Percentiles rank a stretch among this genome's conserved stretches.
Evolutionary conservation across 2,888 invertebrate genomes (phyloP).

Genomic region (Rotaria macrura): DNA sequence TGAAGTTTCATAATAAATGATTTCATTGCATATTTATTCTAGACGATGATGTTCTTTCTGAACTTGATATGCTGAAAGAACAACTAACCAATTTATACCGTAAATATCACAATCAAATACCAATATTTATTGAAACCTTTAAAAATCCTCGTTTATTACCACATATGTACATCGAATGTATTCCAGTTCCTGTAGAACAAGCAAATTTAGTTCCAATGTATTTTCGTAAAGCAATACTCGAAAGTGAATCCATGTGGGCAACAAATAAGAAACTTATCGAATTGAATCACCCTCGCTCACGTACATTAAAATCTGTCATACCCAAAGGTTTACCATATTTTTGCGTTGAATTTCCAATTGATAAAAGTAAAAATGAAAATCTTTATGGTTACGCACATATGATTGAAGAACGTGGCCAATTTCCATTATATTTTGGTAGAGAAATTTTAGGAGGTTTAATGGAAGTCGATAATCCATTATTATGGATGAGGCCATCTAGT

Average conservation of each 20-base stretch:
- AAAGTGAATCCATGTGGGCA: constrained; percentile 87
- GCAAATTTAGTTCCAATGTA: constrained; percentile 85
- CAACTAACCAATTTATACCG: constrained; percentile 57
- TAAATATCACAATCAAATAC: constrained; percentile 59
- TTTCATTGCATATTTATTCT: background rate
- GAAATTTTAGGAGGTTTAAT: constrained; percentile 90
- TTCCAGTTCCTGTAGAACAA: constrained; percentile 70
- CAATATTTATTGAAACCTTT: constrained; percentile 80
- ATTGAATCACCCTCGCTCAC: constrained; percentile 49
- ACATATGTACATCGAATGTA: constrained; percentile 77
- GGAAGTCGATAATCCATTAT: constrained; percentile 64
- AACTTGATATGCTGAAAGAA: constrained; percentile 34
- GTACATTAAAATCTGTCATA: constrained; percentile 48
- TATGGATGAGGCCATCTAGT: constrained; percentile 69
- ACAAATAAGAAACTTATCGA: constrained; percentile 80
- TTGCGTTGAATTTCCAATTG: constrained; percentile 79
- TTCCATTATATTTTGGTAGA: constrained; percentile 78
- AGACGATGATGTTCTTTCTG: constrained; percentile 28
- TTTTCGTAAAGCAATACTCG: constrained; percentile 88
- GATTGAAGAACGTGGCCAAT: constrained; percentile 78
- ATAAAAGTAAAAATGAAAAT: constrained; percentile 43
- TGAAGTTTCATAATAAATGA: too few relatives aligned
- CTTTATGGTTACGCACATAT: constrained; percentile 78
- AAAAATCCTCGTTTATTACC: constrained; percentile 62
- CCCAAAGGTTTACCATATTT: constrained; percentile 91